phyloP scores from a whole-genome alignment of 2,888 invertebrate species.

The Agapetus fuscipes region DNA sequence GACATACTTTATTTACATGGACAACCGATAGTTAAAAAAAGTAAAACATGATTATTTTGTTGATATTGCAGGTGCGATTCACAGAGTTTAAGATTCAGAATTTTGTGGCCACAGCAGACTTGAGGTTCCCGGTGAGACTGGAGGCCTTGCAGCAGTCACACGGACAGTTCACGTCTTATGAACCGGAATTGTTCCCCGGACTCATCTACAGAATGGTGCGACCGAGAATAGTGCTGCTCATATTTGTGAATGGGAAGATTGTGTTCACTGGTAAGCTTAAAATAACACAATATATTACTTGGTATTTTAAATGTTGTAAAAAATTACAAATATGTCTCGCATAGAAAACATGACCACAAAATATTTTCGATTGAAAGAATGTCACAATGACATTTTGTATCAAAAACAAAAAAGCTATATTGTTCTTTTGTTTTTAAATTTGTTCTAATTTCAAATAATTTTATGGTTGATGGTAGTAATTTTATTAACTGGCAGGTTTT shows the following conservation, averaged over 20 bases:
- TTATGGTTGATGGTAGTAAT: too few relatives aligned
- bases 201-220: conserved; percentile 96
- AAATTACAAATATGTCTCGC: not conserved
- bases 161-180: conserved; percentile 79
- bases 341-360: not conserved
- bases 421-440: not conserved
- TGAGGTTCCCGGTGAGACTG: conserved; percentile 61
- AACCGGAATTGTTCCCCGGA: conserved; percentile 98
- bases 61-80: conserved; percentile 52
- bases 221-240: conserved; percentile 88
- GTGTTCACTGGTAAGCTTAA: conserved; percentile 67
- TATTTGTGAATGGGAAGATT: conserved; percentile 98
- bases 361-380: not conserved
- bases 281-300: not conserved
- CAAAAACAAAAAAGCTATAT: not conserved
- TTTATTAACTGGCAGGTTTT: too few relatives aligned
- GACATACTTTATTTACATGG: too few relatives aligned
- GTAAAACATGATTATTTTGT: too few relatives aligned
- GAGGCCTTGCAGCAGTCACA: conserved; percentile 66
- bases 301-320: not conserved
- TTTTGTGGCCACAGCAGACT: conserved; percentile 66
- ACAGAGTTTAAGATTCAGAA: conserved; percentile 71
- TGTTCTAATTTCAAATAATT: too few relatives aligned
- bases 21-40: too few relatives aligned
- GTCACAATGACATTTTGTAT: too few relatives aligned